Percentiles rank a stretch among this genome's conserved stretches.
These are phyloP conservation scores for Anabas testudineus DNA, from an alignment of 2,797 vertebrate species.

Conservation along the genomic window DNA sequence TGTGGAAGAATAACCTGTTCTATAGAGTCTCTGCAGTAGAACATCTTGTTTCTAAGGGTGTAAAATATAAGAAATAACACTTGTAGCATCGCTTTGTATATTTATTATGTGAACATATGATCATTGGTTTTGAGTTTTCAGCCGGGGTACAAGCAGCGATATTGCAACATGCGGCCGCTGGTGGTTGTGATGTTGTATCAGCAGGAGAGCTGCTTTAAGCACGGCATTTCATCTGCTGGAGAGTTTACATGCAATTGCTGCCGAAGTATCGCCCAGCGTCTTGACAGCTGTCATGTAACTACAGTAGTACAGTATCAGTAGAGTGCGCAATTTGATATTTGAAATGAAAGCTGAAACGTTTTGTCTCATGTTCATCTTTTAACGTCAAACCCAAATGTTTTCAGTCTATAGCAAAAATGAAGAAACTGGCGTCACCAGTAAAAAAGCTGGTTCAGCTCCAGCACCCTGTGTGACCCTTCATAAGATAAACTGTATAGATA, in stretches of 20 bases:
- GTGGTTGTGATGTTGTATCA: background rate
- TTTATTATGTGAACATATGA: background rate
- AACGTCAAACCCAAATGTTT: too few relatives aligned
- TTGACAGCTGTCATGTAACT: background rate
- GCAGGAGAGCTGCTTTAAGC: background rate
- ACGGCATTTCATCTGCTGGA: background rate
- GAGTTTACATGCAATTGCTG: background rate
- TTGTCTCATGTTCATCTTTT: too few relatives aligned
- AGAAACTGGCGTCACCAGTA: too few relatives aligned
- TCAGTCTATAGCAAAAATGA: too few relatives aligned
- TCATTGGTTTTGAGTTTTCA: background rate
- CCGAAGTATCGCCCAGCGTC: background rate
- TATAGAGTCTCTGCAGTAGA: constrained; percentile 59
- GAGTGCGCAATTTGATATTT: background rate
- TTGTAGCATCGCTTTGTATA: background rate
- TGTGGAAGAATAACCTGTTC: constrained; percentile 47
- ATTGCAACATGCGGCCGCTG: background rate
- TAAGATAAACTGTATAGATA: too few relatives aligned
- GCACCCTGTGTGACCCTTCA: too few relatives aligned
- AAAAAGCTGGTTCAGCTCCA: too few relatives aligned
- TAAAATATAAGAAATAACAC: background rate
- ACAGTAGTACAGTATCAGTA: background rate
- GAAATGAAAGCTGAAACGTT: too few relatives aligned
- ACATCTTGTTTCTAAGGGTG: constrained; percentile 13
- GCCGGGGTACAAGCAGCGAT: background rate